Conservation (phyloP, 2,797 vertebrate species). For the Gallinago nigripennis region DNA sequence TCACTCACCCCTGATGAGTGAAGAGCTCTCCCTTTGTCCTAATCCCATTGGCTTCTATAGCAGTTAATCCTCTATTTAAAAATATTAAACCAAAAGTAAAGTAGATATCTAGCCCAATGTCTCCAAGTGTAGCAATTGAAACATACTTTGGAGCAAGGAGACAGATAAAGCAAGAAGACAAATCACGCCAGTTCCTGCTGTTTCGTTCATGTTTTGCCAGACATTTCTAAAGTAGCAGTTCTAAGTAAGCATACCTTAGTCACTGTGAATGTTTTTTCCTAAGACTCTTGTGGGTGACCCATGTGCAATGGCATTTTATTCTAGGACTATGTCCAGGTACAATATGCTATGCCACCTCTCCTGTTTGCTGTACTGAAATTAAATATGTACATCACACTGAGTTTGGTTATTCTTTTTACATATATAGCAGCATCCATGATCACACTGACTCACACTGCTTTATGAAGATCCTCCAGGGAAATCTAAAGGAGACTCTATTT, state of each 20-base stretch:
- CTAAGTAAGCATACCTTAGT: neutral
- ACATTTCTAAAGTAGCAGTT: neutral
- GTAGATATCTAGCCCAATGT: neutral
- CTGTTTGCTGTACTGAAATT: neutral
- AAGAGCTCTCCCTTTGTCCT: neutral
- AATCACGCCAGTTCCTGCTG: neutral
- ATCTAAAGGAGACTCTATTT: slow-evolving; percentile 94
- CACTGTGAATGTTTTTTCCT: neutral
- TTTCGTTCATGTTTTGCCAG: neutral
- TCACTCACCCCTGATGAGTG: accelerated
- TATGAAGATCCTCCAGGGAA: slow-evolving; percentile 96
- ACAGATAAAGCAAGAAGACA: neutral
- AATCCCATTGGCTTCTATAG: neutral
- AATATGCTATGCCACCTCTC: neutral
- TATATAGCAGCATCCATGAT: slow-evolving; percentile 95
- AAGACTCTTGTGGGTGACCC: neutral
- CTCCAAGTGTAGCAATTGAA: neutral
- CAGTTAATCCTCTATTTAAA: neutral
- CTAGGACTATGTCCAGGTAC: neutral
- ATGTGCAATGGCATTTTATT: neutral
- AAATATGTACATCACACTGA: slow-evolving; percentile 27
- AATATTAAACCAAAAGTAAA: neutral
- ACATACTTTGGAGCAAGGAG: neutral
- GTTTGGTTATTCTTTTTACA: slow-evolving; percentile 45
- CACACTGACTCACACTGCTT: slow-evolving; percentile 97